Evolutionary conservation across 2,797 vertebrate genomes (phyloP).

Genomic region (Ceyx erithaca): DNA sequence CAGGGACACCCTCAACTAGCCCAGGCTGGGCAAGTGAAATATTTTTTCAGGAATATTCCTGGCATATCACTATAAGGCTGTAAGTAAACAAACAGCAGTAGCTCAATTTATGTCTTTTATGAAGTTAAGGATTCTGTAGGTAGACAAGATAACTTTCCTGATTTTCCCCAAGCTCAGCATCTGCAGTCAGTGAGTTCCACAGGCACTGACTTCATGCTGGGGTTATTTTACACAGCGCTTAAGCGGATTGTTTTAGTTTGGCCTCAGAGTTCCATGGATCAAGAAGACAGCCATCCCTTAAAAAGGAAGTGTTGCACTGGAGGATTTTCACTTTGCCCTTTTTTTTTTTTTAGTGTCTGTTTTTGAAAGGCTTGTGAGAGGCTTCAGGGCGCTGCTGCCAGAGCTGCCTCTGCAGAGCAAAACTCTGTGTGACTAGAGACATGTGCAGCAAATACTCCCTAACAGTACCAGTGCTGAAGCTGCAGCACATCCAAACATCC

Average conservation of each 20-base stretch:
- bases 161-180: background rate
- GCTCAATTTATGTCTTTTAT: background rate
- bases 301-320: background rate
- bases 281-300: background rate
- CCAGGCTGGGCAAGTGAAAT: background rate
- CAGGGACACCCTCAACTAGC: too few species aligned
- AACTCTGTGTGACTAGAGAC: background rate
- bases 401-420: background rate
- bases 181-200: background rate
- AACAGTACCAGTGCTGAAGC: background rate
- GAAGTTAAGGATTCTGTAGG: background rate
- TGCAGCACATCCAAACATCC: background rate
- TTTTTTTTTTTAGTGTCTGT: background rate
- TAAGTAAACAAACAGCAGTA: background rate
- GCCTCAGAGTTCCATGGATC: background rate
- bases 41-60: background rate
- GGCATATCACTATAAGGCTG: background rate
- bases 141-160: background rate
- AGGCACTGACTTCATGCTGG: background rate
- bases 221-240: background rate
- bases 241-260: background rate
- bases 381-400: background rate
- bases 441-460: background rate
- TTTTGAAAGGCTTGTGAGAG: constrained; percentile 17
- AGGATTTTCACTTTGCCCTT: background rate